Percentiles rank a stretch among this genome's conserved stretches.
These are phyloP conservation scores for Epinephelus moara DNA, from an alignment of 2,113 vertebrate species.

Conservation along the genomic window DNA sequence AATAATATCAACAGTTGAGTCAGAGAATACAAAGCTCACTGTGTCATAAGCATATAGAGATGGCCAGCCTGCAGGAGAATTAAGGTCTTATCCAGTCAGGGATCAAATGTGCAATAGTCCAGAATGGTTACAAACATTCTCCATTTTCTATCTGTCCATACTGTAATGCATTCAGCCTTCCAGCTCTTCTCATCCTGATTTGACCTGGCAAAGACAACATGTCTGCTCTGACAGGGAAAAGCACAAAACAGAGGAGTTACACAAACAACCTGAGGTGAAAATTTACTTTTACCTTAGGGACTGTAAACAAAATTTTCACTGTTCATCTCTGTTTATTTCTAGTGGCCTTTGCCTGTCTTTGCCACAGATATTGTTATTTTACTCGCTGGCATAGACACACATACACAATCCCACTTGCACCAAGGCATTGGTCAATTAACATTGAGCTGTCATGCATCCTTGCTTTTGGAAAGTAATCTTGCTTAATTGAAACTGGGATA, in stretches of 20 bases:
- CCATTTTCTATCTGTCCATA: not conserved
- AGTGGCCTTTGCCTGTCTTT: not conserved
- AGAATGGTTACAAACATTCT: not conserved
- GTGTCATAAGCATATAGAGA: not conserved
- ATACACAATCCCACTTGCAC: slow-evolving; percentile 3
- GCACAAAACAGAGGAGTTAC: slow-evolving; percentile 4
- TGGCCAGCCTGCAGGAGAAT: not conserved
- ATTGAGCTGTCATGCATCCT: slow-evolving; percentile 47
- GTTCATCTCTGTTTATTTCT: not conserved
- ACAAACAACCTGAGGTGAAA: slow-evolving; percentile 21
- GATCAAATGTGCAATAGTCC: not conserved
- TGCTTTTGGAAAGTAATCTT: slow-evolving; percentile 45
- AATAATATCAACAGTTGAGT: not conserved
- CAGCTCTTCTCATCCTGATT: slow-evolving; percentile 12
- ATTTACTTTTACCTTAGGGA: not conserved
- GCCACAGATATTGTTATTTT: not conserved
- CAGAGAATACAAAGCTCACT: not conserved
- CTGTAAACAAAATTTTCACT: not conserved
- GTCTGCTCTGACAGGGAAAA: not conserved
- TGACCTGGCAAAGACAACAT: not conserved
- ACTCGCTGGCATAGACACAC: not conserved
- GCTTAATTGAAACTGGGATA: slow-evolving; percentile 48
- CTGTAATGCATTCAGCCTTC: slow-evolving; percentile 9
- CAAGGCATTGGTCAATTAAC: slow-evolving; percentile 28
- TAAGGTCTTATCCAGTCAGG: not conserved